phyloP scores from a whole-genome alignment of 2,113 vertebrate species.

The Chroicocephalus ridibundus region DNA sequence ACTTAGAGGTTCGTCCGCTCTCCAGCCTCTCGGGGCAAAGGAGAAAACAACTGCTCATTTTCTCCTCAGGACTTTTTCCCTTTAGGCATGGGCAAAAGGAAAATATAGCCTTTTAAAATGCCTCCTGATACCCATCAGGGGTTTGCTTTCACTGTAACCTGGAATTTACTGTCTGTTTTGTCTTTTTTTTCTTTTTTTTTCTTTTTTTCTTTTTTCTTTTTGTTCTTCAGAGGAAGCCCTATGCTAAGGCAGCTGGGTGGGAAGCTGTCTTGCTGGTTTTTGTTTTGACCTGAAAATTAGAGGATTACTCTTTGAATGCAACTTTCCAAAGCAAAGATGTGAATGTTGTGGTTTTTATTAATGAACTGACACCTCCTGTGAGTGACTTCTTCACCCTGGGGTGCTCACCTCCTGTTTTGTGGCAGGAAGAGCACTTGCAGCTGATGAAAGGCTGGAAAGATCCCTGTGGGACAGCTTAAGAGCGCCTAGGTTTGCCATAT shows the following conservation, averaged over 20 bases:
- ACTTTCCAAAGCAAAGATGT: not conserved
- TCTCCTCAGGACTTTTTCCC: not conserved
- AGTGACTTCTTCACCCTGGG: not conserved
- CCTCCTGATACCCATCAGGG: not conserved
- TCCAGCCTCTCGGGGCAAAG: not conserved
- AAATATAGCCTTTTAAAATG: not conserved
- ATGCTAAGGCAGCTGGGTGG: not conserved
- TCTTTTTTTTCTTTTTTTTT: not conserved
- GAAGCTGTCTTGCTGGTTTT: not conserved
- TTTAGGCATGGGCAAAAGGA: not conserved
- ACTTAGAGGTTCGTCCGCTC: not conserved
- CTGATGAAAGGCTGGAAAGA: slow-evolving; percentile 26
- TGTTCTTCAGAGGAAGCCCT: not conserved
- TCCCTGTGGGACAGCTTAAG: slow-evolving; percentile 7
- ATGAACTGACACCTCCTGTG: not conserved
- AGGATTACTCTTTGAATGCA: not conserved
- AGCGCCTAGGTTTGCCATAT: not conserved
- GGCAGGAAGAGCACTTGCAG: slow-evolving; percentile 10
- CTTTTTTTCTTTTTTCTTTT: not conserved
- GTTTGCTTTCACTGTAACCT: not conserved
- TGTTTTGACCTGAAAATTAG: not conserved
- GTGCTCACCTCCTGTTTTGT: not conserved
- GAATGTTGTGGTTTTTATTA: not conserved
- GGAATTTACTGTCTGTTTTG: not conserved
- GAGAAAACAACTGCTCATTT: not conserved